Conservation (phyloP, 2,888 invertebrate species). For the Idaea dimidiata region DNA sequence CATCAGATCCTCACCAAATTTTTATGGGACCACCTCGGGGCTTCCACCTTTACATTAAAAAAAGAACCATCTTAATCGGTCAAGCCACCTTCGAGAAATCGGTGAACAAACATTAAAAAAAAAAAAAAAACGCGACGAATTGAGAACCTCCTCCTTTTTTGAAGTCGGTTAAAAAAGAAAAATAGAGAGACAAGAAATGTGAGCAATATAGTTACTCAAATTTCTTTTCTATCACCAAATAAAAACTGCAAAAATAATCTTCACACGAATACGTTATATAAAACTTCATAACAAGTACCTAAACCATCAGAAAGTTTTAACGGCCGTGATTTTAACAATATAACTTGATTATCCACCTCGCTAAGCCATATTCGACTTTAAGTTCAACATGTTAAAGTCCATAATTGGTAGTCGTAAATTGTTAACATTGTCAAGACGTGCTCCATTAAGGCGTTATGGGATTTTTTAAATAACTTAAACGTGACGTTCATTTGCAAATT, state of each 20-base stretch:
- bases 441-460: slow-evolving; percentile 1
- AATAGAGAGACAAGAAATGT: no score
- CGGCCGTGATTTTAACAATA: slow-evolving; percentile 23
- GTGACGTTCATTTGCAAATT: slow-evolving; percentile 26
- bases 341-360: slow-evolving; percentile 20
- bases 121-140: no score
- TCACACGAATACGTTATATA: not conserved
- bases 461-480: slow-evolving; percentile 22
- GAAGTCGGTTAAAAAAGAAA: no score
- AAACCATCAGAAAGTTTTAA: slow-evolving; percentile 18
- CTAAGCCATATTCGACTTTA: not conserved
- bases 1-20: no score
- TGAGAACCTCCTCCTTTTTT: no score
- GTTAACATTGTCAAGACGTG: slow-evolving; percentile 5
- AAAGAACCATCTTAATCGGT: no score
- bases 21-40: no score
- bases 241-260: not conserved
- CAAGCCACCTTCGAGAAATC: no score
- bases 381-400: not conserved
- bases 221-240: not conserved
- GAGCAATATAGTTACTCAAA: not conserved
- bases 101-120: no score
- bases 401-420: not conserved
- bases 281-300: slow-evolving; percentile 3
- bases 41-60: no score